These are phyloP conservation scores for Tenebrio molitor DNA, from an alignment of 1,140 invertebrate species.

Conservation along the genomic window DNA sequence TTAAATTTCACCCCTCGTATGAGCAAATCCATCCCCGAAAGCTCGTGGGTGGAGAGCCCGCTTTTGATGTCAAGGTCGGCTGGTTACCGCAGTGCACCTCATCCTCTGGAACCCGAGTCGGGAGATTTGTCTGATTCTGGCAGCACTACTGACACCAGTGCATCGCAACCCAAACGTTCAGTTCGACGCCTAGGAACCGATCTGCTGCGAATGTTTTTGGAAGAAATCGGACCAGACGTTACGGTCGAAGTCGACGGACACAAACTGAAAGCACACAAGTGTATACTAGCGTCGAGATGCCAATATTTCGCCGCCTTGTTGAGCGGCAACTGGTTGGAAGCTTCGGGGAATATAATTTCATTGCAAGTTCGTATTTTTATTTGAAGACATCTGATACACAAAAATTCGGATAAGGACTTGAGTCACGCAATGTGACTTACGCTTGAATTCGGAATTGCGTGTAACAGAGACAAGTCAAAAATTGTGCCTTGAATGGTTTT, in stretches of 20 bases:
- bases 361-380: constrained; percentile 56
- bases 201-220: constrained; percentile 88
- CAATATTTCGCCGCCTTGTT: constrained; percentile 93
- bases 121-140: constrained; percentile 48
- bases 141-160: constrained; percentile 39
- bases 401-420: too few relatives aligned
- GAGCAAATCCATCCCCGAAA: constrained; percentile 71
- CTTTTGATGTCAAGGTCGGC: constrained; percentile 72
- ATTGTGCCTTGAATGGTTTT: too few relatives aligned
- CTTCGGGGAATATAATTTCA: constrained; percentile 84
- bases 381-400: too few relatives aligned
- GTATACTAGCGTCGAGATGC: constrained; percentile 88
- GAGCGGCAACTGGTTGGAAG: constrained; percentile 86
- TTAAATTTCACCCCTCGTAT: constrained; percentile 61
- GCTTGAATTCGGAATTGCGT: too few relatives aligned
- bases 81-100: constrained; percentile 66
- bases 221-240: constrained; percentile 86
- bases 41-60: constrained; percentile 76
- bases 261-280: constrained; percentile 89
- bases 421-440: too few relatives aligned
- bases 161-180: constrained; percentile 65
- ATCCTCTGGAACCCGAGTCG: constrained; percentile 61
- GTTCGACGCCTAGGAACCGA: constrained; percentile 82
- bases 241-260: constrained; percentile 83
- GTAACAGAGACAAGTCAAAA: too few relatives aligned